Evolutionary conservation across 2,888 invertebrate genomes (phyloP), one percentile per base, ranked within the genome.

Genomic region (Pomacea canaliculata): DNA sequence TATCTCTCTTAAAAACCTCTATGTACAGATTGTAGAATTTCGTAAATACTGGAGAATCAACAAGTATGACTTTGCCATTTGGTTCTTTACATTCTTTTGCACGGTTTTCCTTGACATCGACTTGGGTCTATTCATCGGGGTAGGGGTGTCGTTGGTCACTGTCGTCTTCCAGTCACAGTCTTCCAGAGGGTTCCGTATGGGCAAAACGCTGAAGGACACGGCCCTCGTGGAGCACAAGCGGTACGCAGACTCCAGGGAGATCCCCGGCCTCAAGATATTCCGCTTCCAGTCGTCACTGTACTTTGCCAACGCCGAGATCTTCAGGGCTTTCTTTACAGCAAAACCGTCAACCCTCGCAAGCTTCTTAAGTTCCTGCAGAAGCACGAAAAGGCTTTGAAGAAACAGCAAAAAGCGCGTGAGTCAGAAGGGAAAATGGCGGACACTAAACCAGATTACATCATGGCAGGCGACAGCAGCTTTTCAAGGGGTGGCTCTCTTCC

Each of bases 41-140:
- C 90, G 92, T 19, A 93, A 93, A 82, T 94, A 95, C 84, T 96
- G 95, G 95, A 93, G 92, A 83, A 91, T 95, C 60, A 96, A 96
- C 83, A 94, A 94, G 85, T 91, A 94, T 85, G 97, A 97, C 87
- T 96, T 95, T 0, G 85, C 94, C 65, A 87, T 88, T 70, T 90
- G 90, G 90, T 79, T 89, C n/a, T 78, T 82, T 70, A 89, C 90
- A 7, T 86, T 86, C 70, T 37, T 85, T n/a, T 79, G 83, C 65
- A 86, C 87, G 8, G 87, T 88, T 19, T 84, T 90, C 76, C 79
- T 91, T 13, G 89, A 89, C 77, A 88, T 90, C 77, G 87, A 87
- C 72, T 80, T 86, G 65, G 90, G 90, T n/a, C 84, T 90, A 12
- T 85, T 84, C 7, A 83, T 88, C n/a, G 90, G 90, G 0, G 85